Evolutionary conservation across 2,797 vertebrate genomes (phyloP), one percentile per base, ranked within the genome.

Genomic region (Sebastes nivosus): DNA sequence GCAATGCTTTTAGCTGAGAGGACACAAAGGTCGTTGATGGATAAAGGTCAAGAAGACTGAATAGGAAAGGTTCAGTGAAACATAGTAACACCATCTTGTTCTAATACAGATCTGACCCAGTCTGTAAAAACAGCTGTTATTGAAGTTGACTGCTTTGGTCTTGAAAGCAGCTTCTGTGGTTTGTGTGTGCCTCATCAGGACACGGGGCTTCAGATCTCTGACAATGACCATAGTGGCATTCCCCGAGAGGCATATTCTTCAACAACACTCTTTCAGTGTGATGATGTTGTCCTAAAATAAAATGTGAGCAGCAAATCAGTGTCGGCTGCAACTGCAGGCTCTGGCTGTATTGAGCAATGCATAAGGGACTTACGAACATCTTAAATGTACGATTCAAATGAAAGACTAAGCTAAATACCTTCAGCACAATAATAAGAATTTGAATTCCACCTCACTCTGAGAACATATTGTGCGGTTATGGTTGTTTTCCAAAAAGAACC

Each of bases 141-240:
- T 87, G 25, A 79, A 78, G 70, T 65, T 58, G 73, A 75, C 79
- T 78, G 75, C 55, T 75, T 70, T 79, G 71, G 72, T 81, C 77
- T 76, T 79, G n/a, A 85, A 67, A 81, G 75, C n/a, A 69, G 64
- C 66, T 81, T 82, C 72, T 84, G 79, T 52, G 70, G 29, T 61
- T 77, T 80, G 58, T 77, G 58, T 77, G 18, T 57, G 66, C 36
- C 52, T 68, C 72, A 64, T 76, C 68, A 46, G 60, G 68, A 67
- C 67, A 24, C 29, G 46, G 22, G 67, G 69, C 46, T 36, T 79
- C 29, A 72, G 77, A 66, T 78, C 58, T 78, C 79, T 63, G 75
- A 89, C 55, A 89, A 82, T 79, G 81, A 86, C 67, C 77, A 34
- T 50, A 52, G 27, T 67, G 88, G 73, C 76, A 77, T 74, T 59